Evolutionary conservation across 2,888 invertebrate species (phyloP), one percentile per base, ranked within the genome.

Genomic region (Stenoptilia bipunctidactyla): DNA sequence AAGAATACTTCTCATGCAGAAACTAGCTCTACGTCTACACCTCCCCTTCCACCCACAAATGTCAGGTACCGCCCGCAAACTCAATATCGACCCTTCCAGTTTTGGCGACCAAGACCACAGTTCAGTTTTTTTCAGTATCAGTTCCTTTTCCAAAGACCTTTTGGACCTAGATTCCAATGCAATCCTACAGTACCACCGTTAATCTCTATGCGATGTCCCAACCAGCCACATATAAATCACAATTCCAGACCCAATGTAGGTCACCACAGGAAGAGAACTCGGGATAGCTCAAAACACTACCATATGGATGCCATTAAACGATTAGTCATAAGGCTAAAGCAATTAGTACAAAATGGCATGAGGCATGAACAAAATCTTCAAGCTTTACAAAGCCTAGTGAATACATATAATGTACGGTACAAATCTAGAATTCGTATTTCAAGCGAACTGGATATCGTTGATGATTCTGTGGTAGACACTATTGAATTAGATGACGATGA

Each of bases 401-500:
- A 58, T 4, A 62, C 66, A 13, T 83, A 65, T 44, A 83, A 83
- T 46, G 38, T 38, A 2, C 67, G 59, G 27, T 80, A 73, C 42
- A 58, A 59, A 38, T 45, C 63, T 8, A 63, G 48, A 37, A 40
- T 77, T 37, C 51, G 57, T 34, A 46, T 82, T 10, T 65, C 59
- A 12, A 46, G 50, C 5, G 35, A 53, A 25, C 66, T 67, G 27
- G 61, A 66, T 25, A 41, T 82, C 10, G 37, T 64, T 10, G 52
- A 56, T 38, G 62, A 66, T 40, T 64, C 65, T 36, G 54, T 69
- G 35, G 46, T 71, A n/a, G 77, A 76, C 45, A 74, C 74, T 0
- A 74, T 82, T 25, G 64, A 67, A 34, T 41, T 80, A 10, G 72
- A 75, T 12, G 70, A 68, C 38, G 75, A 71, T 25, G 70, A 66